phyloP scores from a whole-genome alignment of 2,888 invertebrate genomes.

The Lepetodrilus schrolli region DNA sequence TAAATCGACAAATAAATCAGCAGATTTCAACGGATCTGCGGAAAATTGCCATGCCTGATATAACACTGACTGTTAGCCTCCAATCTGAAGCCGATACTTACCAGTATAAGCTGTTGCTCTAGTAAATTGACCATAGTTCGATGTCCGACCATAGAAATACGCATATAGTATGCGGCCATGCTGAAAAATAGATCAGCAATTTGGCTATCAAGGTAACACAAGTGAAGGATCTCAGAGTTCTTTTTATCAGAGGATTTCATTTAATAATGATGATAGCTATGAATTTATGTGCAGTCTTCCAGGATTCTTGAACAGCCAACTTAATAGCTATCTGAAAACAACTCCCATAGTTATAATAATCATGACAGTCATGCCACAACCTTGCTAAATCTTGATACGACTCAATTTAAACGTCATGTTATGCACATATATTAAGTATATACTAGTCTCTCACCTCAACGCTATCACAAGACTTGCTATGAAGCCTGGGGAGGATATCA shows the following conservation, averaged over 20 bases:
- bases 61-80: too few relatives aligned
- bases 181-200: constrained; percentile 61
- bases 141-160: constrained; percentile 70
- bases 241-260: neutral
- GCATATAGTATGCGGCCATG: constrained; percentile 71
- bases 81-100: too few relatives aligned
- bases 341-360: too few relatives aligned
- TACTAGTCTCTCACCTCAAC: constrained; percentile 69
- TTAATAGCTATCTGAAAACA: too few relatives aligned
- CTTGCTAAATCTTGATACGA: neutral
- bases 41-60: too few relatives aligned
- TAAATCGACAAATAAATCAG: too few relatives aligned
- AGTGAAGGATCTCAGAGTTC: neutral
- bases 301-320: too few relatives aligned
- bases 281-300: too few relatives aligned
- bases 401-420: neutral
- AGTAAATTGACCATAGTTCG: constrained; percentile 69
- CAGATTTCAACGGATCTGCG: too few relatives aligned
- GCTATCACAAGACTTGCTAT: constrained; percentile 63
- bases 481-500: constrained; percentile 68
- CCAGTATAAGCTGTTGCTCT: constrained; percentile 70
- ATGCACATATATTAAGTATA: too few relatives aligned
- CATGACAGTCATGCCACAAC: too few relatives aligned
- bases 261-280: neutral
- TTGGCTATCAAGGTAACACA: too few relatives aligned